phyloP scores from a whole-genome alignment of 2,888 invertebrate species.

The Augochlorella aurata region DNA sequence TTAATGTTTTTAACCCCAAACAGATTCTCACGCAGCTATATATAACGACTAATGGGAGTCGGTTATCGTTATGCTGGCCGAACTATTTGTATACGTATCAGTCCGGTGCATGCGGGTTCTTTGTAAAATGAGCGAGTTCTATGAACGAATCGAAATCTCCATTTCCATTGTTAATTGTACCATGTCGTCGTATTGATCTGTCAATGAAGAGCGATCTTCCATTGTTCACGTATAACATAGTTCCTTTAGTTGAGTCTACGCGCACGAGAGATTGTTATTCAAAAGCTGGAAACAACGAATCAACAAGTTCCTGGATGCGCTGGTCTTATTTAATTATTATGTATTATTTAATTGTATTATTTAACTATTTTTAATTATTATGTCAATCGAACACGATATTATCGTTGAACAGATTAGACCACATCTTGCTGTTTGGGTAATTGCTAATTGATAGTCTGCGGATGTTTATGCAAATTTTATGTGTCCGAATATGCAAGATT shows the following conservation, averaged over 20 bases:
- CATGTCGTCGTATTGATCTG: conserved; percentile 14
- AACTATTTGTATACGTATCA: conserved; percentile 56
- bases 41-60: conserved; percentile 71
- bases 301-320: too few species aligned
- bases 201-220: conserved; percentile 22
- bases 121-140: conserved; percentile 45
- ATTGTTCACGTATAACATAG: not conserved
- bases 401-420: too few species aligned
- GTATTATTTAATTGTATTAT: too few species aligned
- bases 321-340: too few species aligned
- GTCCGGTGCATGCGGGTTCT: conserved; percentile 67
- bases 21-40: conserved; percentile 75
- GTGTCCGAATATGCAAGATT: too few species aligned
- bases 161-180: conserved; percentile 27
- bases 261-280: not conserved
- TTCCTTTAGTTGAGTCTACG: not conserved
- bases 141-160: conserved; percentile 38
- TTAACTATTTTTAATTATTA: too few species aligned
- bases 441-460: too few species aligned
- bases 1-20: conserved; percentile 74
- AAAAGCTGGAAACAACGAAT: not conserved
- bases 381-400: too few species aligned
- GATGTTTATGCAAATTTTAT: too few species aligned
- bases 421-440: too few species aligned
- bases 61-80: conserved; percentile 66